A percentile compares a stretch with the other conserved stretches of the same genome.
Evolutionary conservation across 2,888 invertebrate genomes (phyloP).

Genomic region (Laothoe populi): DNA sequence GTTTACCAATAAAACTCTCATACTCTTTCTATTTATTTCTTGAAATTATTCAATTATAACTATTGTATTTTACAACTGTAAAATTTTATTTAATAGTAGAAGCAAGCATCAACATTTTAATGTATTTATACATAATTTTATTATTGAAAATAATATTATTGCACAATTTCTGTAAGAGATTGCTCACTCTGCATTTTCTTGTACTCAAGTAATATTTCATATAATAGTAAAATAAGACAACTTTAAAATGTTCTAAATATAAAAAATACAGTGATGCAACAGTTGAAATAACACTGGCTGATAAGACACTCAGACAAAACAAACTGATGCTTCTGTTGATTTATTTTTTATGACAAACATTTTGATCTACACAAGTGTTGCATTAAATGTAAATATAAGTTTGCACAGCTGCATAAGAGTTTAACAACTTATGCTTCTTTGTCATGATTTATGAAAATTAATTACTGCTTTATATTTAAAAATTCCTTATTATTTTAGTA

Average conservation of each 20-base stretch:
- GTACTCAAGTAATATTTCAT: no score
- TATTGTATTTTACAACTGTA: no score
- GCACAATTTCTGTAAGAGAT: conserved; percentile 11
- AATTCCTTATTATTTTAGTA: conserved; percentile 1
- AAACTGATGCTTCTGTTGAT: conserved; percentile 42
- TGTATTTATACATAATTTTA: no score
- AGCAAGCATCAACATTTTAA: no score
- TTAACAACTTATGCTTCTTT: conserved; percentile 50
- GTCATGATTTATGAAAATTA: conserved; percentile 33
- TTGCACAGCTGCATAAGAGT: conserved; percentile 40
- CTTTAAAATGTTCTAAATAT: not conserved
- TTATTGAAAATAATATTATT: no score
- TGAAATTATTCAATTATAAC: no score
- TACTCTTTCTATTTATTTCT: no score
- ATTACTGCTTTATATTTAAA: not conserved
- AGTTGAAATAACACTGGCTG: conserved; percentile 40
- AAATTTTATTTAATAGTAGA: no score
- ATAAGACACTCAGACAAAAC: conserved; percentile 44
- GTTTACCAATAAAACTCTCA: no score
- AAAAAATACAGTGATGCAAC: conserved; percentile 43
- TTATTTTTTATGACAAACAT: conserved; percentile 44
- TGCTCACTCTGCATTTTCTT: not conserved
- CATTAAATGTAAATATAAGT: conserved; percentile 41
- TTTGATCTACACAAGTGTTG: conserved; percentile 32
- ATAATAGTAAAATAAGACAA: no score